Evolutionary conservation across 2,888 invertebrate genomes (phyloP).

Genomic region (Trachelus troglodyta): DNA sequence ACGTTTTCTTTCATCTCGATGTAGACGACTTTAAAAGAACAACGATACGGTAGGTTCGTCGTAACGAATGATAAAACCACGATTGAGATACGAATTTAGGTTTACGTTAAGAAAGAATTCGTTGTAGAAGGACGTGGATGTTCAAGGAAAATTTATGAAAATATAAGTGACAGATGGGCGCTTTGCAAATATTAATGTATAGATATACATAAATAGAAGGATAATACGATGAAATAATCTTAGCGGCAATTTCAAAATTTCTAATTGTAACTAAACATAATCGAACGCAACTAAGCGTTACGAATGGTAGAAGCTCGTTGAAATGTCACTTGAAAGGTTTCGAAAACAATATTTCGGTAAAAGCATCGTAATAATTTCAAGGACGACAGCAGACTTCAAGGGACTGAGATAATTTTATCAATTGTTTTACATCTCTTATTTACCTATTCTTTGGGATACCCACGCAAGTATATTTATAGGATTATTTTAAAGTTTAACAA

Average conservation of each 20-base stretch:
- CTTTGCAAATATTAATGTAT: neutral
- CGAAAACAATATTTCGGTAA: neutral
- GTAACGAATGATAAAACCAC: neutral
- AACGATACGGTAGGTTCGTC: neutral
- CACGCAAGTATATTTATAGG: too few relatives aligned
- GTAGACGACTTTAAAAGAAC: neutral
- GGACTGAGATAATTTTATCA: neutral
- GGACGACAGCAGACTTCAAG: neutral
- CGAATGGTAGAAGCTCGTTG: neutral
- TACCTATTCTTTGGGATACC: neutral
- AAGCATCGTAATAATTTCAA: neutral
- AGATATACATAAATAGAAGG: neutral
- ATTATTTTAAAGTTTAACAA: neutral
- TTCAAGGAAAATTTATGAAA: neutral
- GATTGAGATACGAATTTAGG: neutral
- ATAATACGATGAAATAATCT: neutral
- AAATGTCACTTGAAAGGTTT: neutral
- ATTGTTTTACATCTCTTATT: neutral
- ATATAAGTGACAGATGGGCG: neutral
- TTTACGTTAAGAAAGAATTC: neutral
- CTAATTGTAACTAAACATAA: neutral
- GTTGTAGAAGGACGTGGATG: neutral
- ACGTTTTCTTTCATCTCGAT: neutral
- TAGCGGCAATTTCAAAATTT: neutral
- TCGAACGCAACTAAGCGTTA: neutral